Evolutionary conservation across 2,113 vertebrate species (phyloP).

Genomic region (Channa maculata): DNA sequence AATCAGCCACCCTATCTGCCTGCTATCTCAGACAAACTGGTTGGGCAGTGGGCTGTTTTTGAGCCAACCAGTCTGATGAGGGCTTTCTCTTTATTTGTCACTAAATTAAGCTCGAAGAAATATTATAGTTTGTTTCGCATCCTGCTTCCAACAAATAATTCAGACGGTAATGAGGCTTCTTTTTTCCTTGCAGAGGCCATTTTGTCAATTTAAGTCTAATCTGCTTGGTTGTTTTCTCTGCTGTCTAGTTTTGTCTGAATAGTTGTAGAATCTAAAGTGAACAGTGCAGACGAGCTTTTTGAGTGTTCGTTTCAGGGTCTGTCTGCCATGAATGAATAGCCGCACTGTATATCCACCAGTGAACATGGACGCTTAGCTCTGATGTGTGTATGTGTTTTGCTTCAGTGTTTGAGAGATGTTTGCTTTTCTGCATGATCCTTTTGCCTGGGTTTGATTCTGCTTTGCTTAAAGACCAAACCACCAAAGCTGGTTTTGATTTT

Average conservation of each 20-base stretch:
- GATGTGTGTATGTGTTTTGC: slow-evolving; percentile 17
- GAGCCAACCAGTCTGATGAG: slow-evolving; percentile 43
- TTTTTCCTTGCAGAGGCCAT: neutral
- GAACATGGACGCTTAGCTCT: slow-evolving; percentile 5
- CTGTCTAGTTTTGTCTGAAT: slow-evolving; percentile 1
- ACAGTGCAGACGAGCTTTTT: neutral
- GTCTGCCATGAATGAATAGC: slow-evolving; percentile 39
- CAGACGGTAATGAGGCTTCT: slow-evolving; percentile 9
- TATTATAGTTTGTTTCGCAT: slow-evolving; percentile 14
- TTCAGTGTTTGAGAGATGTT: slow-evolving; percentile 20
- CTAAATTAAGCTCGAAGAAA: slow-evolving; percentile 29
- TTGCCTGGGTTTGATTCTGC: slow-evolving; percentile 17
- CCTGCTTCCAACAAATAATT: slow-evolving; percentile 17
- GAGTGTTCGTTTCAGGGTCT: slow-evolving; percentile 11
- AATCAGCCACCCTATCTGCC: slow-evolving; percentile 46
- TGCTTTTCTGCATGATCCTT: slow-evolving; percentile 35
- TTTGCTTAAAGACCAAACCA: neutral
- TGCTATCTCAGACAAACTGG: slow-evolving; percentile 35
- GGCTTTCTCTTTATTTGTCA: slow-evolving; percentile 4
- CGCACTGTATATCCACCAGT: slow-evolving; percentile 33
- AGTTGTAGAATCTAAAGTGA: neutral
- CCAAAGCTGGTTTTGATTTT: neutral
- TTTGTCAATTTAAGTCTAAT: neutral
- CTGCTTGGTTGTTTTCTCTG: neutral
- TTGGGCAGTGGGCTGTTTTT: slow-evolving; percentile 19